A percentile compares a stretch with the other conserved stretches of the same genome.
Evolutionary conservation across 2,797 vertebrate genomes (phyloP).

Genomic region (Pipistrellus kuhlii): DNA sequence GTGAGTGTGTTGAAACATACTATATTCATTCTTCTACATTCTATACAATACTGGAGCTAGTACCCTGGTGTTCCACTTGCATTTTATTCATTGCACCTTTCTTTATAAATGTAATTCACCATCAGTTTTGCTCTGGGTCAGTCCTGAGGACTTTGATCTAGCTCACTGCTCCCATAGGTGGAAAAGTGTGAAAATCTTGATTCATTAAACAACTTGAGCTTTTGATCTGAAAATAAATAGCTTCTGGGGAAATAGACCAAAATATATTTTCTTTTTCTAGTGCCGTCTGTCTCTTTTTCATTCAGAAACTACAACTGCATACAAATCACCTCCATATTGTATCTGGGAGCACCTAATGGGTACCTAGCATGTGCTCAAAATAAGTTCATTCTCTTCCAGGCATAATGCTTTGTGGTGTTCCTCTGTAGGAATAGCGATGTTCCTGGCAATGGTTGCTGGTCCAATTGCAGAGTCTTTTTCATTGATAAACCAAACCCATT

Average conservation of each 20-base stretch:
- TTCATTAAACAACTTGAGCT: constrained; percentile 69
- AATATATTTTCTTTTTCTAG: constrained; percentile 56
- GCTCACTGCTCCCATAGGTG: constrained; percentile 33
- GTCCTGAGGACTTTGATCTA: constrained; percentile 58
- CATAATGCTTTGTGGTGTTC: neutral
- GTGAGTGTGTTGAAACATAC: neutral
- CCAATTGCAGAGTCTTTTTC: neutral
- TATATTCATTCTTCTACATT: neutral
- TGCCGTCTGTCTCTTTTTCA: constrained; percentile 48
- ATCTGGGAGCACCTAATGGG: neutral
- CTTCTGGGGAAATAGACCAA: constrained; percentile 58
- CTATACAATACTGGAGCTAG: neutral
- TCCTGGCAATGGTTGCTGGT: neutral
- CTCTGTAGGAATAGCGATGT: neutral
- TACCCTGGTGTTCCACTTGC: neutral
- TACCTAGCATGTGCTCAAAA: neutral
- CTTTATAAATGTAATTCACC: constrained; percentile 29
- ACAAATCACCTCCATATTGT: constrained; percentile 21
- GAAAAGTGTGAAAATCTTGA: constrained; percentile 60
- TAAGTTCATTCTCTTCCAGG: neutral
- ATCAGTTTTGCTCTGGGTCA: constrained; percentile 33
- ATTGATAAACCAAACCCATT: neutral
- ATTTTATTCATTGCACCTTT: constrained; percentile 31
- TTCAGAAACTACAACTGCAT: constrained; percentile 22
- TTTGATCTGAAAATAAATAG: constrained; percentile 72